These are phyloP conservation scores for Chiloscyllium punctatum DNA, from an alignment of 2,797 vertebrate species.

Conservation along the genomic window DNA sequence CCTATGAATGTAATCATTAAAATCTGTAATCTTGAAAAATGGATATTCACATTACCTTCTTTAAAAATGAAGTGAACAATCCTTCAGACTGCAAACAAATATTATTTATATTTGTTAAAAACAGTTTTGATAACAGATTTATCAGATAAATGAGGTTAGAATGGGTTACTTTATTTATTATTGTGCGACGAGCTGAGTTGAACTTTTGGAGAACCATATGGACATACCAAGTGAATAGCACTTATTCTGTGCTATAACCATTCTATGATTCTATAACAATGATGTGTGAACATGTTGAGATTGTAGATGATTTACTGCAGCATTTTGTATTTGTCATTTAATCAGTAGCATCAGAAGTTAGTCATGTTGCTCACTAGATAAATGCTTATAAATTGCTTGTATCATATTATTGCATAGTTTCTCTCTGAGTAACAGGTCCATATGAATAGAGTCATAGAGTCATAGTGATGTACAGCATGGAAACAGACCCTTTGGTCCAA, in stretches of 20 bases:
- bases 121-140: background rate
- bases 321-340: background rate
- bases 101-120: background rate
- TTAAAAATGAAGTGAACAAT: background rate
- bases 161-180: background rate
- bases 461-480: too few species aligned
- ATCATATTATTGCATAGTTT: background rate
- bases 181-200: background rate
- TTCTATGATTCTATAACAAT: background rate
- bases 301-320: background rate
- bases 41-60: background rate
- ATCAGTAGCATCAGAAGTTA: background rate
- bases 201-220: background rate
- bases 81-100: background rate
- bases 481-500: too few species aligned
- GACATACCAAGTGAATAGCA: background rate
- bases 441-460: background rate
- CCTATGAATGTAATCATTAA: background rate
- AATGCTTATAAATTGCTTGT: background rate
- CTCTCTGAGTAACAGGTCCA: background rate
- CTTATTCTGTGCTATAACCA: background rate
- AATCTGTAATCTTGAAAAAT: background rate
- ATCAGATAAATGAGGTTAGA: background rate
- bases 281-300: background rate
- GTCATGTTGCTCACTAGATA: background rate